These are phyloP conservation scores for Drosophila parthenogenetica DNA, from an alignment of 2,888 invertebrate species.

Conservation along the genomic window DNA sequence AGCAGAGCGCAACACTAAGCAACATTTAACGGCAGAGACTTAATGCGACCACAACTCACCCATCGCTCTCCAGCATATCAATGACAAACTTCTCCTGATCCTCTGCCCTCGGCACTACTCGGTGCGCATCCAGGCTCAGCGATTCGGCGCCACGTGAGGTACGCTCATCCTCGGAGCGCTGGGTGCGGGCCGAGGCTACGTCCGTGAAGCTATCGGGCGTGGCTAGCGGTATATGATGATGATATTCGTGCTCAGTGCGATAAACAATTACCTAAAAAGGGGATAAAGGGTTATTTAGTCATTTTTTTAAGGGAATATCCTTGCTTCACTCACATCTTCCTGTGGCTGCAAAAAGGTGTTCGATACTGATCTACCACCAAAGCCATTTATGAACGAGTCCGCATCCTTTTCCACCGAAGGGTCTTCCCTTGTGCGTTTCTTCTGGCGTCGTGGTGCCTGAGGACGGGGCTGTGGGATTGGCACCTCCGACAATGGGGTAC, in stretches of 20 bases:
- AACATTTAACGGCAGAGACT: slow-evolving; percentile 28
- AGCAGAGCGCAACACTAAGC: slow-evolving; percentile 62
- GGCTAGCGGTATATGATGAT: slow-evolving; percentile 86
- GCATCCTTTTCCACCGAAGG: slow-evolving; percentile 84
- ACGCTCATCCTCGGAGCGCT: slow-evolving; percentile 89
- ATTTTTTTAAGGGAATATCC: neutral
- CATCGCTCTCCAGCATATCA: slow-evolving; percentile 85
- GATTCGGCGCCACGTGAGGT: slow-evolving; percentile 91
- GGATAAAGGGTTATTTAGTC: too few relatives aligned
- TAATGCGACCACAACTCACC: slow-evolving; percentile 72
- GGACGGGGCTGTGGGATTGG: slow-evolving; percentile 72
- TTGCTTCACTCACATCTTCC: slow-evolving; percentile 82
- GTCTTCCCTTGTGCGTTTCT: slow-evolving; percentile 78
- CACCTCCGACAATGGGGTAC: slow-evolving; percentile 37
- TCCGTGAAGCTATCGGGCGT: slow-evolving; percentile 86
- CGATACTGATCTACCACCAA: slow-evolving; percentile 85
- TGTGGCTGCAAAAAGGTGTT: slow-evolving; percentile 84
- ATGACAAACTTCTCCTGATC: slow-evolving; percentile 81
- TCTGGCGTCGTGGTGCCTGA: slow-evolving; percentile 84
- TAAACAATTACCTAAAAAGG: slow-evolving; percentile 87
- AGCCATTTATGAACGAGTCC: slow-evolving; percentile 84
- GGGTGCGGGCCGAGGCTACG: slow-evolving; percentile 87
- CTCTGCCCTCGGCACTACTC: slow-evolving; percentile 44
- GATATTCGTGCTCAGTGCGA: slow-evolving; percentile 88
- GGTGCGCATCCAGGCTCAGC: slow-evolving; percentile 85